These are phyloP conservation scores for Cherax destructor DNA, from an alignment of 1,140 invertebrate species.

Conservation along the genomic window DNA sequence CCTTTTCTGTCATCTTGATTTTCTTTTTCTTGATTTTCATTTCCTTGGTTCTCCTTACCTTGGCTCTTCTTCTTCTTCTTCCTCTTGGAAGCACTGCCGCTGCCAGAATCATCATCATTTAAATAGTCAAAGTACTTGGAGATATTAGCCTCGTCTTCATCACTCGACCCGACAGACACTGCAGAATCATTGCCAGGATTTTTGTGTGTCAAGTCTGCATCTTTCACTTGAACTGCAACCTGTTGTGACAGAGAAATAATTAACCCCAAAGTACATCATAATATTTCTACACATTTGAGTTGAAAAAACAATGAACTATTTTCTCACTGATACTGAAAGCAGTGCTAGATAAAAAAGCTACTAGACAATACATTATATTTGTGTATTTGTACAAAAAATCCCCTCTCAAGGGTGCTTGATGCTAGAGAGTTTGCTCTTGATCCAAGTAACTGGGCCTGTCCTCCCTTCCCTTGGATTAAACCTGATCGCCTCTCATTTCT, in stretches of 20 bases:
- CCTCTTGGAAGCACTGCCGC: conserved; percentile 74
- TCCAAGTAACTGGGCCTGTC: too few species aligned
- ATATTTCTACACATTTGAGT: too few species aligned
- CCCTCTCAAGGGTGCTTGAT: too few species aligned
- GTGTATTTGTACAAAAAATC: too few species aligned
- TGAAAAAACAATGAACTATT: too few species aligned
- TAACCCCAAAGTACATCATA: too few species aligned
- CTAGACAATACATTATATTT: too few species aligned
- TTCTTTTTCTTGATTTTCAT: conserved; percentile 44
- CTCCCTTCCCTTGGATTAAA: too few species aligned
- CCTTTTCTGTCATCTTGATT: neutral
- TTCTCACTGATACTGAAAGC: too few species aligned
- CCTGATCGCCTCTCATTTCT: too few species aligned
- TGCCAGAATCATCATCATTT: conserved; percentile 75
- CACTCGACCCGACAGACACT: conserved; percentile 77
- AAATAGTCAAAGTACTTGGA: conserved; percentile 71
- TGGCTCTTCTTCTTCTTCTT: conserved; percentile 78
- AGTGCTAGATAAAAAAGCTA: too few species aligned
- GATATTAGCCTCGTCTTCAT: conserved; percentile 74
- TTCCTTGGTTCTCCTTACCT: conserved; percentile 75
- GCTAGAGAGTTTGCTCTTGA: too few species aligned
- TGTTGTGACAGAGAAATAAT: neutral
- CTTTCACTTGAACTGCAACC: conserved; percentile 35
- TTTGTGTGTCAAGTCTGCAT: conserved; percentile 62
- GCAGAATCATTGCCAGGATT: conserved; percentile 77